Evolutionary conservation across 1,140 invertebrate genomes (phyloP).

Genomic region (Papilio polyxenes): DNA sequence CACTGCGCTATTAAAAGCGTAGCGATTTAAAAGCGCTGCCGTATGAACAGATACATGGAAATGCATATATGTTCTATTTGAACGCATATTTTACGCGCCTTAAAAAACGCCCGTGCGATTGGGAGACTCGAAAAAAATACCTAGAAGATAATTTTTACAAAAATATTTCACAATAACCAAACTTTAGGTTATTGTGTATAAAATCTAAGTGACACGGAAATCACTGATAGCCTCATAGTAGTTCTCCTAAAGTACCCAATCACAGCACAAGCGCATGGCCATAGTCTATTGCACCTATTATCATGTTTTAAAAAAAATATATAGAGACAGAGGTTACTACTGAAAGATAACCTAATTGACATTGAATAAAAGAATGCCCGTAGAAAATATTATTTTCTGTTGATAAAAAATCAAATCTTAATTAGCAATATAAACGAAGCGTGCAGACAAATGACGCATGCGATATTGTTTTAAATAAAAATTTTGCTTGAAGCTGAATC

Average conservation of each 20-base stretch:
- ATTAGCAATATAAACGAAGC: not conserved
- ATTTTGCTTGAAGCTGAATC: no score
- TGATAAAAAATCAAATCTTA: constrained; percentile 7
- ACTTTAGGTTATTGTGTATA: not conserved
- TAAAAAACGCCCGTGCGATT: no score
- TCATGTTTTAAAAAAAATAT: not conserved
- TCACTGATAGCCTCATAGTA: not conserved
- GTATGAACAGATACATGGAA: no score
- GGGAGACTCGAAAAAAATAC: no score
- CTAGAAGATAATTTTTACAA: not conserved
- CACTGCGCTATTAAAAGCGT: no score
- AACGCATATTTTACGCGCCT: no score
- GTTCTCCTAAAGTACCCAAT: not conserved
- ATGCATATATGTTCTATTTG: no score
- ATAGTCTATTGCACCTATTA: constrained; percentile 3
- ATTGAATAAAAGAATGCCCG: constrained; percentile 12
- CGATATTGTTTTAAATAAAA: not conserved
- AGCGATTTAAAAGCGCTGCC: no score
- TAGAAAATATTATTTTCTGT: constrained; percentile 18
- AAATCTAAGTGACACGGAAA: not conserved
- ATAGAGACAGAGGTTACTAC: constrained; percentile 22
- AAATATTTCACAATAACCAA: not conserved
- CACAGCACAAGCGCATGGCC: constrained; percentile 6
- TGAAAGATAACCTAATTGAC: constrained; percentile 41
- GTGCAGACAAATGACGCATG: not conserved